A percentile compares a stretch with the other conserved stretches of the same genome.
Conservation (phyloP, 2,113 vertebrate genomes). For the Ornithorhynchus anatinus region DNA sequence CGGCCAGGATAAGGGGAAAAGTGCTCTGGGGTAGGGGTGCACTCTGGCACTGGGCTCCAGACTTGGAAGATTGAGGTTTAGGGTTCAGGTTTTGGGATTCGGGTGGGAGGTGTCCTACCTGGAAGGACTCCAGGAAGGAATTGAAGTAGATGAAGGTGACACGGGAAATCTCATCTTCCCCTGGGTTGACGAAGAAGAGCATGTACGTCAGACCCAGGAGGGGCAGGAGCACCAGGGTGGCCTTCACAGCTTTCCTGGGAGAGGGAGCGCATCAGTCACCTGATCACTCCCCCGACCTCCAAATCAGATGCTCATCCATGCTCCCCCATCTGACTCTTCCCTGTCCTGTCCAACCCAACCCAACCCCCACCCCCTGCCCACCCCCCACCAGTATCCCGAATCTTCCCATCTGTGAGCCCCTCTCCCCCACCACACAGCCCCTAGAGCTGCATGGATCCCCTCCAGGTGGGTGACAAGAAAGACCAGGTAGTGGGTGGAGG, state of each 20-base stretch:
- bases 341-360: too few species aligned
- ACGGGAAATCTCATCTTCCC: constrained; percentile 93
- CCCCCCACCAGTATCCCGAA: too few species aligned
- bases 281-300: not conserved
- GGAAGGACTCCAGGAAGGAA: constrained; percentile 96
- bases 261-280: not conserved
- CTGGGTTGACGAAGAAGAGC: constrained; percentile 97
- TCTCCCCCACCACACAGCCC: too few species aligned
- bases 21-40: too few species aligned
- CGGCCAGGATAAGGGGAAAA: too few species aligned
- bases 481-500: too few species aligned
- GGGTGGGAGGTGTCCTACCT: constrained; percentile 69
- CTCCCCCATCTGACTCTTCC: too few species aligned
- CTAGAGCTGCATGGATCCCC: not conserved
- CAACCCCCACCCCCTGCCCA: not conserved
- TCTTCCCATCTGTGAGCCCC: not conserved
- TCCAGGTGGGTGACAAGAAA: too few species aligned
- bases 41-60: too few species aligned
- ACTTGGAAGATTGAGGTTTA: too few species aligned
- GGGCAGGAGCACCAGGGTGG: constrained; percentile 93
- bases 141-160: constrained; percentile 98
- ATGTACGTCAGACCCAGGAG: constrained; percentile 98
- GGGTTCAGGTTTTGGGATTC: accelerated
- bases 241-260: constrained; percentile 95
- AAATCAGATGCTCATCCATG: too few species aligned